A percentile compares a stretch with the other conserved stretches of the same genome.
Conservation (phyloP, 2,797 vertebrate genomes). For the Ctenochaetus hawaiiensis region DNA sequence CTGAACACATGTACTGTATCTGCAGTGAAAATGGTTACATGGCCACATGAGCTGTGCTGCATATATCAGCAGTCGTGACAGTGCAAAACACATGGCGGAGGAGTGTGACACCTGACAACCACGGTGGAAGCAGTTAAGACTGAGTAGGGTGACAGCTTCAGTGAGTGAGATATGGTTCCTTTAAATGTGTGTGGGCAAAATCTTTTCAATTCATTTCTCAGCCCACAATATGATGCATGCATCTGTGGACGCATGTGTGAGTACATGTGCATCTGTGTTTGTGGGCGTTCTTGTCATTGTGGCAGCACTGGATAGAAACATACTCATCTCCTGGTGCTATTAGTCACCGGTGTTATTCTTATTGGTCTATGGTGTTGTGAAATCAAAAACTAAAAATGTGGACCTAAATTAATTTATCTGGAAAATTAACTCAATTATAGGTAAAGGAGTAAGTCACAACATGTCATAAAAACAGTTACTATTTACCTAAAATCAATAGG, state of each 20-base stretch:
- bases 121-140: background rate
- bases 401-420: slow-evolving; percentile 18
- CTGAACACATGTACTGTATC: slow-evolving; percentile 11
- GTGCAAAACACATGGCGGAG: slow-evolving; percentile 12
- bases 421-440: slow-evolving; percentile 33
- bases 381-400: slow-evolving; percentile 6
- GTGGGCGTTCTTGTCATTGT: slow-evolving; percentile 13
- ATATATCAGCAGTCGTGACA: slow-evolving; percentile 6
- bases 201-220: slow-evolving; percentile 9
- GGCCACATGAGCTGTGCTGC: background rate
- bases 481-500: too few species aligned
- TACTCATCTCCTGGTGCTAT: slow-evolving; percentile 2
- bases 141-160: slow-evolving; percentile 17
- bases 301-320: background rate
- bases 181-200: slow-evolving; percentile 4
- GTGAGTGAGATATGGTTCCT: background rate
- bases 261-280: slow-evolving; percentile 14
- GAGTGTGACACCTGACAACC: slow-evolving; percentile 32
- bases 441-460: slow-evolving; percentile 8
- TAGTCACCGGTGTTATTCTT: slow-evolving; percentile 16
- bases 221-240: slow-evolving; percentile 23
- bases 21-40: slow-evolving; percentile 1
- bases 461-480: slow-evolving; percentile 9
- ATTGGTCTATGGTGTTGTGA: background rate
- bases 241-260: slow-evolving; percentile 11